phyloP scores from a whole-genome alignment of 2,888 invertebrate genomes.

The Digitonthophagus gazella region DNA sequence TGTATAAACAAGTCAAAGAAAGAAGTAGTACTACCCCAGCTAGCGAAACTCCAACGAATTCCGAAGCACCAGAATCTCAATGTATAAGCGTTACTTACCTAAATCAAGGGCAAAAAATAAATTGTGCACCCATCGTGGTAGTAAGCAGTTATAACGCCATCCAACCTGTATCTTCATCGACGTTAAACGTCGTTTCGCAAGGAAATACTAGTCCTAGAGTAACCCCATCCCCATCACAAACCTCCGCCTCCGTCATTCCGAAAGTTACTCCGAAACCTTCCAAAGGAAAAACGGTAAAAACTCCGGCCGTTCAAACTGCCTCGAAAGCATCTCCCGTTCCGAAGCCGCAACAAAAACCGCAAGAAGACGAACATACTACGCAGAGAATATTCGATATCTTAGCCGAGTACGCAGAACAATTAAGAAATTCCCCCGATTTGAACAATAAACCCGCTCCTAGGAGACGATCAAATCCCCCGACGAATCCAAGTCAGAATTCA shows the following conservation, averaged over 20 bases:
- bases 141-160: constrained; percentile 57
- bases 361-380: constrained; percentile 79
- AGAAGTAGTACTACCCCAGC: constrained; percentile 59
- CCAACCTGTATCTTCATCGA: constrained; percentile 56
- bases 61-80: constrained; percentile 46
- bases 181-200: constrained; percentile 58
- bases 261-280: constrained; percentile 47
- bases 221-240: constrained; percentile 57
- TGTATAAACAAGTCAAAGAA: constrained; percentile 77
- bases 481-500: constrained; percentile 68
- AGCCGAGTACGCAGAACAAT: constrained; percentile 77
- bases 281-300: constrained; percentile 58
- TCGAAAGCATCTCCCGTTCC: constrained; percentile 66
- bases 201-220: constrained; percentile 60
- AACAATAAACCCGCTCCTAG: constrained; percentile 80
- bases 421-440: constrained; percentile 74
- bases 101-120: constrained; percentile 53
- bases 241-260: constrained; percentile 42
- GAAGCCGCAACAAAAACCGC: constrained; percentile 69
- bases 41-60: constrained; percentile 33
- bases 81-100: constrained; percentile 57
- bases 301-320: constrained; percentile 55
- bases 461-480: constrained; percentile 70
- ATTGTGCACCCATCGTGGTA: constrained; percentile 56
- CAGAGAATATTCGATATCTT: constrained; percentile 76